Conservation (phyloP, 2,888 invertebrate species). For the Orthosia incerta region DNA sequence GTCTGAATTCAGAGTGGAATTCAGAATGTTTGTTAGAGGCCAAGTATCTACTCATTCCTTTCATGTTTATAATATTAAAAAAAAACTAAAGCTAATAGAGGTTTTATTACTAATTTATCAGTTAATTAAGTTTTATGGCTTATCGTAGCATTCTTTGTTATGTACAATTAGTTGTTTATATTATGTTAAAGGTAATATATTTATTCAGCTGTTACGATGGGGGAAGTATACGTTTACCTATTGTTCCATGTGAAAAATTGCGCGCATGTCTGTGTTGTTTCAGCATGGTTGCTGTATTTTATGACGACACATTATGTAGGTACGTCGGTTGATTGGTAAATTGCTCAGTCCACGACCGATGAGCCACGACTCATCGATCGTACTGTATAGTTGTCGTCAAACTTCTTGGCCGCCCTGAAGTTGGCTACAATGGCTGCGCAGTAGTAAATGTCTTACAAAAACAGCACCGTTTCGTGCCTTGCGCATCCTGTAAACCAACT, state of each 20-base stretch:
- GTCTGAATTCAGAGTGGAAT: no score
- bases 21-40: no score
- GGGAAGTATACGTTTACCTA: background rate
- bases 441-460: no score
- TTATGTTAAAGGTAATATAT: constrained; percentile 24
- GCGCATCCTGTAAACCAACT: no score
- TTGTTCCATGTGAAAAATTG: background rate
- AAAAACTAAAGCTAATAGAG: background rate
- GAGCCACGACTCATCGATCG: no score
- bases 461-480: no score
- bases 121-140: constrained; percentile 31
- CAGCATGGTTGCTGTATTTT: background rate
- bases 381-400: no score
- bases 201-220: constrained; percentile 43
- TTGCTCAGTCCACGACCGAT: background rate
- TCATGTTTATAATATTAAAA: background rate
- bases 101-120: constrained; percentile 19
- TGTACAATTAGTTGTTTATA: constrained; percentile 28
- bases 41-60: no score
- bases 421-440: no score
- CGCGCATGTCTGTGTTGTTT: constrained; percentile 13
- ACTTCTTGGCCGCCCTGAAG: no score
- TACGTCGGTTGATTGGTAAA: background rate
- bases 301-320: background rate
- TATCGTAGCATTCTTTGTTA: constrained; percentile 25